Evolutionary conservation across 1,140 invertebrate genomes (phyloP), one percentile per base, ranked within the genome.

Genomic region (Drosophila mayri): DNA sequence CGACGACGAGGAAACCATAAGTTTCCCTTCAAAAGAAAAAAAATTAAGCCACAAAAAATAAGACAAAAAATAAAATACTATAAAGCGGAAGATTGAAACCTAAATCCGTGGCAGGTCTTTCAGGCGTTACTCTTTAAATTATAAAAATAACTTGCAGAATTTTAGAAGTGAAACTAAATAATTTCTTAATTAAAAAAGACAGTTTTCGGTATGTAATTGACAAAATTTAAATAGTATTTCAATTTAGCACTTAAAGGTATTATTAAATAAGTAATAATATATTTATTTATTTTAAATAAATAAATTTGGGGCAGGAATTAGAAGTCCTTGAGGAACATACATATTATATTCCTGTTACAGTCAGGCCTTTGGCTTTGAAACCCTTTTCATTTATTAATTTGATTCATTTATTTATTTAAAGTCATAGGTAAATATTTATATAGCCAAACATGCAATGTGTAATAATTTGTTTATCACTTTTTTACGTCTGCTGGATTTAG

Each of bases 11-110:
- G 25, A 67, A 41, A 61, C 70, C 58, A 57, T 72, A 73, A 72
- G 70, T 72, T 73, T 72, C 8, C 44, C 68, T 50, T 50, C 18
- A 32, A 60, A 70, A n/a, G n/a, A n/a, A 52, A 49, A 49, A 54
- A 37, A 52, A 54, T 52, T 66, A 46, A 70, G 38, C 47, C 63
- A 44, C 57, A 46, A 49, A 61, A 76, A 61, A 38, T 52, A 46
- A 46, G 20, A 20, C 3, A 11, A 37, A 20, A 59, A 55, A 22
- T 22, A 46, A 46, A 4, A 32, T 25, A 22, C 18, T 60, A 22
- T 22, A 22, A 43, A 38, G 47, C 38, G 57, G 38, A 61, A 43
- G 38, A 61, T 32, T 35, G 28, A 44, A 52, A 28, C 18, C 30
- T 25, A 41, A 49, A 35, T 32, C 28, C 37, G 10, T 37, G 10